phyloP scores from a whole-genome alignment of 53 echinoderm and acorn worm genomes.

The Holothuria leucospilota region DNA sequence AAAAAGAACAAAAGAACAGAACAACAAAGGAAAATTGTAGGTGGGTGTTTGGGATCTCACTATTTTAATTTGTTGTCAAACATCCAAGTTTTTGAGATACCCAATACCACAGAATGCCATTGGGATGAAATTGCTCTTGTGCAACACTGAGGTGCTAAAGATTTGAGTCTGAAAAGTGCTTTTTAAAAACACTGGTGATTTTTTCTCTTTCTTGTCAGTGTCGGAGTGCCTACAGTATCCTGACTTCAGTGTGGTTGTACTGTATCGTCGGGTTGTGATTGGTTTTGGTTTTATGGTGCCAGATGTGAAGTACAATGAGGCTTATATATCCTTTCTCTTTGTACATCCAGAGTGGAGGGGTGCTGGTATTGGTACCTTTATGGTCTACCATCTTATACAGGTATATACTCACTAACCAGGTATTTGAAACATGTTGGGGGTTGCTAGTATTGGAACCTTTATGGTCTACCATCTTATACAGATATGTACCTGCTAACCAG shows the following conservation, averaged over 20 bases:
- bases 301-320: slow-evolving; percentile 98
- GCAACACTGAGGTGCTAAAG: too few species aligned
- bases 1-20: too few species aligned
- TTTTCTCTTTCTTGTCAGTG: slow-evolving; percentile 58
- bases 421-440: slow-evolving; percentile 71
- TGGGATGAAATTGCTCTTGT: too few species aligned
- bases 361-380: slow-evolving; percentile 94
- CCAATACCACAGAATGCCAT: too few species aligned
- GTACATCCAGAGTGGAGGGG: slow-evolving; percentile 97
- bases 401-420: slow-evolving; percentile 21
- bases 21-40: too few species aligned
- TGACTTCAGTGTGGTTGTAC: slow-evolving; percentile 97
- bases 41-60: too few species aligned
- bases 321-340: slow-evolving; percentile 97
- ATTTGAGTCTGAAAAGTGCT: background rate
- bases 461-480: slow-evolving; percentile 99
- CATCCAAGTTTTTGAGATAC: too few species aligned
- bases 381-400: slow-evolving; percentile 99
- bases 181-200: background rate
- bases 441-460: slow-evolving; percentile 89
- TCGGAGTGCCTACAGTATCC: slow-evolving; percentile 97
- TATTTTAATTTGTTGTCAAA: too few species aligned
- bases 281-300: slow-evolving; percentile 99
- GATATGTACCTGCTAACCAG: slow-evolving; percentile 32
- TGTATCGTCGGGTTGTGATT: slow-evolving; percentile 94